Evolutionary conservation across 1,140 invertebrate species (phyloP).

Genomic region (Diplogasteroides magnus): DNA sequence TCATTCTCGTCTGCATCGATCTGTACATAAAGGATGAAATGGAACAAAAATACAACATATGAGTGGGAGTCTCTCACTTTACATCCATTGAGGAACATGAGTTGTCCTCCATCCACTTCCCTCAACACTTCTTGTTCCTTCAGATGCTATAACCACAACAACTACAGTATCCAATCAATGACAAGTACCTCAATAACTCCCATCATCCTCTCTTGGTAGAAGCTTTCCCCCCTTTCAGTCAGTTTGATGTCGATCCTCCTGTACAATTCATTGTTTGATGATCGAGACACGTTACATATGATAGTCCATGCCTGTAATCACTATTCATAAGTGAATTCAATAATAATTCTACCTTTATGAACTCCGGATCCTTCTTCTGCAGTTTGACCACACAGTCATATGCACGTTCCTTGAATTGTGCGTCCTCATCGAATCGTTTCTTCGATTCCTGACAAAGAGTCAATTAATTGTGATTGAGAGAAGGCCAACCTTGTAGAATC

Average conservation of each 20-base stretch:
- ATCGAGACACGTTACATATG: constrained; percentile 55
- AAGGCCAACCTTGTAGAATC: constrained; percentile 66
- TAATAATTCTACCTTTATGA: constrained; percentile 70
- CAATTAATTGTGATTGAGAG: background rate
- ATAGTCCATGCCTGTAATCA: constrained; percentile 21
- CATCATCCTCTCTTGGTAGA: constrained; percentile 89
- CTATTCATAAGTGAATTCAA: too few relatives aligned
- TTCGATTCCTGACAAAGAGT: constrained; percentile 72
- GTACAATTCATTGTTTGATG: constrained; percentile 58
- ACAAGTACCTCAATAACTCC: constrained; percentile 72
- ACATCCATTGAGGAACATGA: constrained; percentile 71
- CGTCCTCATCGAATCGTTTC: constrained; percentile 84
- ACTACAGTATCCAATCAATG: background rate
- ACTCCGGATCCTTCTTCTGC: constrained; percentile 76
- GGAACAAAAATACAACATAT: constrained; percentile 18
- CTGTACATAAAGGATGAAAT: constrained; percentile 64
- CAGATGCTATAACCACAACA: constrained; percentile 13
- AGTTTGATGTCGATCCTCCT: constrained; percentile 64
- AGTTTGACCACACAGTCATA: constrained; percentile 88
- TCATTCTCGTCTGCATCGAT: constrained; percentile 23
- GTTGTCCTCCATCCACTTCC: constrained; percentile 83
- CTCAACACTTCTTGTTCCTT: constrained; percentile 60
- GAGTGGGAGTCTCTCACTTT: too few relatives aligned
- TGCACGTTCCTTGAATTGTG: constrained; percentile 83
- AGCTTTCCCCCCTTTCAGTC: constrained; percentile 87